phyloP scores from a whole-genome alignment of 2,113 vertebrate species.

The Podocnemis expansa region DNA sequence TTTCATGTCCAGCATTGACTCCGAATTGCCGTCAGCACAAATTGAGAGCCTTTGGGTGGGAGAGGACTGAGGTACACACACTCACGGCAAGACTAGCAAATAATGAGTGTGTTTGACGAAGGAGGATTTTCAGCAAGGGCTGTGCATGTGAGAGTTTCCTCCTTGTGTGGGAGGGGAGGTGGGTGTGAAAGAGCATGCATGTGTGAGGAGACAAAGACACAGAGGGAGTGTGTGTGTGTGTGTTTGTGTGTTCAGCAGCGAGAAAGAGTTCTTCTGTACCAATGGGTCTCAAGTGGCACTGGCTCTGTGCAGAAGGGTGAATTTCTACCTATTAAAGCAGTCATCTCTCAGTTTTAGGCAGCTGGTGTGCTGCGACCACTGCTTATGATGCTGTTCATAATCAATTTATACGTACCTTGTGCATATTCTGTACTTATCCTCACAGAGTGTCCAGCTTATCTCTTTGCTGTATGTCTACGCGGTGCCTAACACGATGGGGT shows the following conservation, averaged over 20 bases:
- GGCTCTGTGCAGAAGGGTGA: neutral
- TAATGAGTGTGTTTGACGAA: neutral
- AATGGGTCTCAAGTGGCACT: neutral
- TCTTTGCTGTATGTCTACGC: neutral
- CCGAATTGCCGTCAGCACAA: constrained; percentile 19
- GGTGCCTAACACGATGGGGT: neutral
- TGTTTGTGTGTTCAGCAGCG: neutral
- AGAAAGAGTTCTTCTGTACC: neutral
- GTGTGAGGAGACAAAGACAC: neutral
- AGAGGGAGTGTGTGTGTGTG: neutral
- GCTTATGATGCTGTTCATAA: neutral
- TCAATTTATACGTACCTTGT: neutral
- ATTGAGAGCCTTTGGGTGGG: neutral
- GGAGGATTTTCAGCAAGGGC: neutral
- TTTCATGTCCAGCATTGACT: neutral
- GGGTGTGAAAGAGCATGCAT: neutral
- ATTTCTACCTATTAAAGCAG: neutral
- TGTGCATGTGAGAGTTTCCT: accelerated
- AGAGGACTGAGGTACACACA: neutral
- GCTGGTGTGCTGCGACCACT: neutral
- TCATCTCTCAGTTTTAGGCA: neutral
- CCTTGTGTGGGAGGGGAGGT: accelerated
- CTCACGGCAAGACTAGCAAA: neutral
- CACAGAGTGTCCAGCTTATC: neutral
- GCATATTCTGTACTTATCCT: neutral